Evolutionary conservation across 2,888 invertebrate genomes (phyloP).

Genomic region (Augochlorella aurata): DNA sequence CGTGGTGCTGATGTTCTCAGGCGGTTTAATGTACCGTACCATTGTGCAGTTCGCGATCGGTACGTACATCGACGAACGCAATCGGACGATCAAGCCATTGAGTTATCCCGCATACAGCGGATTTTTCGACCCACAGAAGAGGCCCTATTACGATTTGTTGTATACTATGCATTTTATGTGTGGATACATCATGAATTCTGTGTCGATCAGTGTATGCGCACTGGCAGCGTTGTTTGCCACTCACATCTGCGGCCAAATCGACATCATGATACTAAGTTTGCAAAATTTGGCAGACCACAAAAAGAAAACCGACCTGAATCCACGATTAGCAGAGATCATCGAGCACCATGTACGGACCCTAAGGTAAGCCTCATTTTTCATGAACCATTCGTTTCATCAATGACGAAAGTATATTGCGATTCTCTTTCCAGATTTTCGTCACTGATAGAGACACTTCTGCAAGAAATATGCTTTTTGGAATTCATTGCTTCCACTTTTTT

Average conservation of each 20-base stretch:
- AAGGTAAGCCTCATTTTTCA: not conserved
- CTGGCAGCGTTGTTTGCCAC: conserved; percentile 62
- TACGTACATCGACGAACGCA: conserved; percentile 30
- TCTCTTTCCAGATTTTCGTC: conserved; percentile 32
- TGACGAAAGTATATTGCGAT: not conserved
- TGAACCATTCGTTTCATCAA: not conserved
- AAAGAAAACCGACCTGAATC: not conserved
- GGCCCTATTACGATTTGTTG: conserved; percentile 71
- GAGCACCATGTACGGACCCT: conserved; percentile 33
- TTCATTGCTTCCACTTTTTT: conserved; percentile 73
- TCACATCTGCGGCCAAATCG: conserved; percentile 66
- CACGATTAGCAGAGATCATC: conserved; percentile 55
- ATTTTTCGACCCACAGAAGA: conserved; percentile 62
- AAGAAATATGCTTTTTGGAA: conserved; percentile 71
- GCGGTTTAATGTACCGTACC: conserved; percentile 53
- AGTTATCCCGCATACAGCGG: conserved; percentile 62
- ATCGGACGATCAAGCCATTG: conserved; percentile 63
- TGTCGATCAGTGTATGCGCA: conserved; percentile 62
- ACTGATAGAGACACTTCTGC: conserved; percentile 12
- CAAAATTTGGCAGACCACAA: not conserved
- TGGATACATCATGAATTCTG: conserved; percentile 65
- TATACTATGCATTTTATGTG: conserved; percentile 65
- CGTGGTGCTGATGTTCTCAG: conserved; percentile 57
- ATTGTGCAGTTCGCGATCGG: conserved; percentile 41
- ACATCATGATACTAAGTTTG: conserved; percentile 47